Evolutionary conservation across 2,888 invertebrate species (phyloP).

Genomic region (Agriopis marginaria): DNA sequence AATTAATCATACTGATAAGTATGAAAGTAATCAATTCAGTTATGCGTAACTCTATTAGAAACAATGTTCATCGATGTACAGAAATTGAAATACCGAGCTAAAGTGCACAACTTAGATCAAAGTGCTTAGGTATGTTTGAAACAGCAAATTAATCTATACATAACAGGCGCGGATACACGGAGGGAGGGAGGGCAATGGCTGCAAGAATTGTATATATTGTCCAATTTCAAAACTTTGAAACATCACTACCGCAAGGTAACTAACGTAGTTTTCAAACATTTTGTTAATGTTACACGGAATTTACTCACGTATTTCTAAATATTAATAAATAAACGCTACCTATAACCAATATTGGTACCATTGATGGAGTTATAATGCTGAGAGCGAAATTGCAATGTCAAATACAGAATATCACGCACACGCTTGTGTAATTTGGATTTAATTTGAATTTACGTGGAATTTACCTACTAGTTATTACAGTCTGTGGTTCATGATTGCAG

Average conservation of each 20-base stretch:
- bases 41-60: slow-evolving; percentile 2
- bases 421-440: not conserved
- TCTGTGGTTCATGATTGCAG: slow-evolving; percentile 5
- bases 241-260: too few relatives aligned
- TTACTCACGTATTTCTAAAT: too few relatives aligned
- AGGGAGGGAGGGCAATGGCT: too few relatives aligned
- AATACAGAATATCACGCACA: slow-evolving; percentile 1
- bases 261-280: too few relatives aligned
- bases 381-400: slow-evolving; percentile 13
- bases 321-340: too few relatives aligned
- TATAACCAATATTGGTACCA: too few relatives aligned
- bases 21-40: slow-evolving; percentile 7
- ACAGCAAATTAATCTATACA: slow-evolving; percentile 8
- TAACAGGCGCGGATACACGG: too few relatives aligned
- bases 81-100: slow-evolving; percentile 4
- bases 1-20: slow-evolving; percentile 3
- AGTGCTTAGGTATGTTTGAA: slow-evolving; percentile 1
- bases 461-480: not conserved
- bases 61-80: slow-evolving; percentile 3
- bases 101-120: slow-evolving; percentile 2
- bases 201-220: too few relatives aligned
- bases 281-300: too few relatives aligned
- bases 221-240: too few relatives aligned
- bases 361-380: not conserved
- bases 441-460: slow-evolving; percentile 1